A percentile compares a stretch with the other conserved stretches of the same genome.
Evolutionary conservation across 2,888 invertebrate genomes (phyloP).

Genomic region (Morpho helenor): DNA sequence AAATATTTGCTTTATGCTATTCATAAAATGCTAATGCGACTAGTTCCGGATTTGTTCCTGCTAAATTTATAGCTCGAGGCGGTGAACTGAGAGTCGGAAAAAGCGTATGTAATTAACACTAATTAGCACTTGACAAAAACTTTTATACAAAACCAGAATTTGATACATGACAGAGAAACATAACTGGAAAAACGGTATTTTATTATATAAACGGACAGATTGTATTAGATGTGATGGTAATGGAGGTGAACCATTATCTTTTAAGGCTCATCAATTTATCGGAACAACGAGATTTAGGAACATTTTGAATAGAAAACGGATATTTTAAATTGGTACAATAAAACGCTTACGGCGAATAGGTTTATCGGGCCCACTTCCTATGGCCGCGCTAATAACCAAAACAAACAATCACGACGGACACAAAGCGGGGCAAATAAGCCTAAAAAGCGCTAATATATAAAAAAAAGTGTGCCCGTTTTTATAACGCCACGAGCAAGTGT

Average conservation of each 20-base stretch:
- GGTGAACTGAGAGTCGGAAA: conserved; percentile 41
- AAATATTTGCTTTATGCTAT: conserved; percentile 54
- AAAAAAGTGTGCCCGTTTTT: conserved; percentile 75
- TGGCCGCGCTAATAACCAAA: conserved; percentile 73
- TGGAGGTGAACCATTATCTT: conserved; percentile 48
- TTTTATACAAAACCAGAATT: conserved; percentile 13
- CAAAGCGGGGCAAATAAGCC: conserved; percentile 73
- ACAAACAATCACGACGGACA: conserved; percentile 71
- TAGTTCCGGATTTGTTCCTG: conserved; percentile 58
- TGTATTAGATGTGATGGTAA: conserved; percentile 47
- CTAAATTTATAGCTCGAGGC: conserved; percentile 56
- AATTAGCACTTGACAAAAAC: conserved; percentile 59
- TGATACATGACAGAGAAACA: conserved; percentile 14
- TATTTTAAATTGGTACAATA: conserved; percentile 73
- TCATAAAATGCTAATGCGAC: conserved; percentile 67
- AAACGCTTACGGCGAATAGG: conserved; percentile 75
- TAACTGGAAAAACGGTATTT: conserved; percentile 26
- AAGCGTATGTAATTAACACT: conserved; percentile 39
- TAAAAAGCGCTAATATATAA: conserved; percentile 71
- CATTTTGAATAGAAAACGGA: conserved; percentile 49
- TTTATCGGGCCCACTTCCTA: conserved; percentile 77
- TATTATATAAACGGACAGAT: conserved; percentile 14
- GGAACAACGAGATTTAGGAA: conserved; percentile 17
- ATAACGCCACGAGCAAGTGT: conserved; percentile 74
- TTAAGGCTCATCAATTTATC: conserved; percentile 38